Evolutionary conservation across 2,113 vertebrate genomes (phyloP).

Genomic region (Pelecanus crispus): DNA sequence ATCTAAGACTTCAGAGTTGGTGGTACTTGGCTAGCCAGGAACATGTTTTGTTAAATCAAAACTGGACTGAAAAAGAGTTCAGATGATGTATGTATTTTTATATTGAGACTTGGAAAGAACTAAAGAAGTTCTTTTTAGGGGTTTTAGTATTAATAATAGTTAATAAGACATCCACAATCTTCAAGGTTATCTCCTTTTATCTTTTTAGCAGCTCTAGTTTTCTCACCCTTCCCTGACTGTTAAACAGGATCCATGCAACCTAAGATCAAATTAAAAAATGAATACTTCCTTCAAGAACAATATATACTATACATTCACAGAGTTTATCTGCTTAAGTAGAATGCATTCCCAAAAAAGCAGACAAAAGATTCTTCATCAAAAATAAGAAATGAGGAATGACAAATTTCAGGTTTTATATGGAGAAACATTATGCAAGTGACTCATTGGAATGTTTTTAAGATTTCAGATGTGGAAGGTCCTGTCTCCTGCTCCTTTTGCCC

Average conservation of each 20-base stretch:
- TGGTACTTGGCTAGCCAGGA: not conserved
- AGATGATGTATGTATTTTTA: not conserved
- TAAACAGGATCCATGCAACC: not conserved
- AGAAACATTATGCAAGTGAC: not conserved
- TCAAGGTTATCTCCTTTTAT: not conserved
- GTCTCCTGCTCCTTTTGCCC: not conserved
- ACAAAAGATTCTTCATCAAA: not conserved
- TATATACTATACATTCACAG: not conserved
- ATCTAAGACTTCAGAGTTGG: not conserved
- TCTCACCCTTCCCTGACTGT: not conserved
- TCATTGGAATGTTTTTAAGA: not conserved
- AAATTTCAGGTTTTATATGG: not conserved
- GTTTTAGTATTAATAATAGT: not conserved
- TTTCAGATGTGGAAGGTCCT: not conserved
- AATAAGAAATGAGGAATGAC: not conserved
- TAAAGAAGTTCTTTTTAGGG: not conserved
- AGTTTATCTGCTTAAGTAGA: not conserved
- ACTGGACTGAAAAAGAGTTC: not conserved
- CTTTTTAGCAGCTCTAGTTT: not conserved
- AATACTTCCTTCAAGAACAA: not conserved
- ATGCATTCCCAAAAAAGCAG: not conserved
- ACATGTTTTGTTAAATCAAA: not conserved
- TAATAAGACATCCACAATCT: not conserved
- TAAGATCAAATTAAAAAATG: not conserved
- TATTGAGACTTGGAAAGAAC: not conserved